Evolutionary conservation across 2,113 vertebrate species (phyloP).

Genomic region (Dryoscopus gambensis): DNA sequence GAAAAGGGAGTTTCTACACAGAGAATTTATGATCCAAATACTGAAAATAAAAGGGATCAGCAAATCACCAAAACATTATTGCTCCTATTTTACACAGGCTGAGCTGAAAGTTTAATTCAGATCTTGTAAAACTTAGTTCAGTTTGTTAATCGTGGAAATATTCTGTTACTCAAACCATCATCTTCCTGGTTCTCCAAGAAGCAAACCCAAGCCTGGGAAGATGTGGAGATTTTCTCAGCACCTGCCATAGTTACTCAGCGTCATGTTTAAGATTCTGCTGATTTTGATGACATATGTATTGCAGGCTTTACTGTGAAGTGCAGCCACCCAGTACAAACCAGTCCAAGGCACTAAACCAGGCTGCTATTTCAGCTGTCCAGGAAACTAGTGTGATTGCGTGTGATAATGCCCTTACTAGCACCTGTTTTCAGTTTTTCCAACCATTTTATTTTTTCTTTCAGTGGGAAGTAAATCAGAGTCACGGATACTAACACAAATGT

Average conservation of each 20-base stretch:
- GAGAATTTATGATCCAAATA: neutral
- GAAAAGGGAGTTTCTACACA: neutral
- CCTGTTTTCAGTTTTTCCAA: neutral
- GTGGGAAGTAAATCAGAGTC: neutral
- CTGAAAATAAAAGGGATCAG: neutral
- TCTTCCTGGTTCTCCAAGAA: neutral
- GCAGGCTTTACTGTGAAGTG: neutral
- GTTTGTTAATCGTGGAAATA: neutral
- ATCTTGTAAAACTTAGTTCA: neutral
- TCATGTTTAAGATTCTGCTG: neutral
- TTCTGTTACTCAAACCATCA: neutral
- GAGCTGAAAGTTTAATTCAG: neutral
- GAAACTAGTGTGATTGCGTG: neutral
- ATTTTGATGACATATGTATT: neutral
- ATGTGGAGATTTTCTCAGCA: neutral
- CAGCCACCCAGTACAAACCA: neutral
- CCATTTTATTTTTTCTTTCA: neutral
- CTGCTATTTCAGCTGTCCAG: neutral
- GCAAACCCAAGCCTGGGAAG: neutral
- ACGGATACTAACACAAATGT: neutral
- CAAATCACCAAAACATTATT: neutral
- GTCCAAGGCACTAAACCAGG: neutral
- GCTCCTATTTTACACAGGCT: neutral
- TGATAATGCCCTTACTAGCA: neutral
- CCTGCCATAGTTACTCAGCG: fast-evolving